phyloP scores from a whole-genome alignment of 2,888 invertebrate species.

The Nineta flava region DNA sequence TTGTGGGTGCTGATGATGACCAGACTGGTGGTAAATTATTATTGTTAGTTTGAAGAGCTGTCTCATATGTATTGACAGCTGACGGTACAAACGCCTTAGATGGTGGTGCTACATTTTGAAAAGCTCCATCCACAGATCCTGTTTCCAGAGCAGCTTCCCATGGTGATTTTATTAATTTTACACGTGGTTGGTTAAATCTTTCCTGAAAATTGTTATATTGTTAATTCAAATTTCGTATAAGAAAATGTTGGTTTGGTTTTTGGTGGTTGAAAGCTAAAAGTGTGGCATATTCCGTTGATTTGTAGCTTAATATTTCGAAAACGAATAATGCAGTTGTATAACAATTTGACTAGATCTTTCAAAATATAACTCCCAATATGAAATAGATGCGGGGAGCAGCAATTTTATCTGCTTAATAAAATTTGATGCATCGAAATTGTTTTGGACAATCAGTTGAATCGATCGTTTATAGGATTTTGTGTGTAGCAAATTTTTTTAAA shows the following conservation, averaged over 20 bases:
- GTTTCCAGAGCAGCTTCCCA: conserved; percentile 58
- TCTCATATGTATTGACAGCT: conserved; percentile 25
- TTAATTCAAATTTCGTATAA: no score
- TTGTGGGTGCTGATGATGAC: conserved; percentile 9
- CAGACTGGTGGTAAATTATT: conserved; percentile 19
- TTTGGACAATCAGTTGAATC: no score
- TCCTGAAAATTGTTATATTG: conserved; percentile 28
- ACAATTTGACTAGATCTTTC: neutral
- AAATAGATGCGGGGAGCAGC: no score
- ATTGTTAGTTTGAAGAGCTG: conserved; percentile 21
- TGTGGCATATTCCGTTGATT: neutral
- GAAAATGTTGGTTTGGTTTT: no score
- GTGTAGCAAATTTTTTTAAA: no score
- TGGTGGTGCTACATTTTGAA: conserved; percentile 30
- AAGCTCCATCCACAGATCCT: conserved; percentile 54
- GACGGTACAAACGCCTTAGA: conserved; percentile 19
- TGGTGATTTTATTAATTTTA: conserved; percentile 46
- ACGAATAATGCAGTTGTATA: neutral
- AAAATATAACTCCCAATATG: no score
- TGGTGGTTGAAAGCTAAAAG: no score
- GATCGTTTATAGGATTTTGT: no score
- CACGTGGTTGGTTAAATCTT: conserved; percentile 35
- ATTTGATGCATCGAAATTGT: no score
- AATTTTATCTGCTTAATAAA: no score
- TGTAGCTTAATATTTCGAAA: no score